Percentiles rank a stretch among this genome's conserved stretches.
These are phyloP conservation scores for Motacilla tschutschensis DNA, from an alignment of 2,113 vertebrate species.

Conservation along the genomic window DNA sequence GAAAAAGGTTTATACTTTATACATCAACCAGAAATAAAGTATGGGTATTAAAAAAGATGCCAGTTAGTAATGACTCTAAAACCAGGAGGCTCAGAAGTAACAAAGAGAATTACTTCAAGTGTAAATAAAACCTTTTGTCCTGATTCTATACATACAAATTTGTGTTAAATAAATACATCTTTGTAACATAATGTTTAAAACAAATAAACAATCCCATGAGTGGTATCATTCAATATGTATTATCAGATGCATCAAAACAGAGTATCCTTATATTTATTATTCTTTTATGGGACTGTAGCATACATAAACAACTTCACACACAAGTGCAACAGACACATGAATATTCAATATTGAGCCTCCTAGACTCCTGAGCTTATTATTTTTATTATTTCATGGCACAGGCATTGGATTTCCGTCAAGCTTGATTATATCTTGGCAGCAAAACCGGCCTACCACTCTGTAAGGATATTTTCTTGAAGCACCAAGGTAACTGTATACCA, in stretches of 20 bases:
- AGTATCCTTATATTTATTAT: background rate
- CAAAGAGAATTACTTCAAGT: background rate
- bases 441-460: background rate
- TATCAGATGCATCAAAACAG: background rate
- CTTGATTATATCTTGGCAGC: background rate
- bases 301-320: background rate
- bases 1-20: background rate
- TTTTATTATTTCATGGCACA: background rate
- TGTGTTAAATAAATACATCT: background rate
- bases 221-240: background rate
- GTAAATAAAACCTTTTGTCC: background rate
- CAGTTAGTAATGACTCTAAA: background rate
- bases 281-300: background rate
- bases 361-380: background rate
- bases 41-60: background rate
- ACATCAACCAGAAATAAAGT: background rate
- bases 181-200: background rate
- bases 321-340: fast-evolving
- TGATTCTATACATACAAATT: background rate
- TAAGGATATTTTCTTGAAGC: background rate
- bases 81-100: background rate
- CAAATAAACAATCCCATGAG: background rate
- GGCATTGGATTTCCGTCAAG: background rate
- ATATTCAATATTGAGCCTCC: background rate
- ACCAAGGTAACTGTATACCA: background rate